Evolutionary conservation across 2,888 invertebrate species (phyloP), one percentile per base, ranked within the genome.

Genomic region (Smittia sp.): DNA sequence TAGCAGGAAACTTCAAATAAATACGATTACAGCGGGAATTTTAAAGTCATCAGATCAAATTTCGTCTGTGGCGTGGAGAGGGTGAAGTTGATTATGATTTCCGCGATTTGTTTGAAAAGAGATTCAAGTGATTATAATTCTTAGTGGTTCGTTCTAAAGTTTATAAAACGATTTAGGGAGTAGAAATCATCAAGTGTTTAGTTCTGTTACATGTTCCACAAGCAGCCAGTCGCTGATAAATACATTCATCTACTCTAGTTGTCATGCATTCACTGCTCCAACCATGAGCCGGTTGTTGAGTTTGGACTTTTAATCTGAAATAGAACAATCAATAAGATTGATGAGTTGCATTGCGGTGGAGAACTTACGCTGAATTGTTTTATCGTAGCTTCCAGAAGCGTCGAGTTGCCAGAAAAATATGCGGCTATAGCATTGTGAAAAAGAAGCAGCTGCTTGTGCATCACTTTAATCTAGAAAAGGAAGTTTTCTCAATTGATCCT

Each of bases 391-490:
- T 98, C 97, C 74, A 98, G 84, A 75, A 95, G 94, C 75, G 90
- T 88, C 81, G 94, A 94, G 85, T 98, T 98, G 73, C 98, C 97
- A 78, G 96, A 94, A 85, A 97, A 98, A 84, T 97, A 98, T 6
- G 97, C 96, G 38, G 96, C 93, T 74, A 97, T 90, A 1, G 98
- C 98, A 84, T 97, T 97, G 84, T 98, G 97, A 83, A 98, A 94
- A 77, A 98, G 84, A 74, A 97, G 85, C 76, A 98, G 85, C 82
- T 98, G 98, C 82, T 98, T 98, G 84, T 97, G 96, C 97, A 98
- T 97, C 77, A 98, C 97, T 84, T 98, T 97, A 78, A 97, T 92
- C 95, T 98, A 84, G n/a, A 84, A 82, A 32, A 54, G 9, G 41
- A 73, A 73, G 7, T 32, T 41, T 38, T 15, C 39, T n/a, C 38